A percentile compares a stretch with the other conserved stretches of the same genome.
These are phyloP conservation scores for Emmelina monodactyla DNA, from an alignment of 2,888 invertebrate species.

Conservation along the genomic window DNA sequence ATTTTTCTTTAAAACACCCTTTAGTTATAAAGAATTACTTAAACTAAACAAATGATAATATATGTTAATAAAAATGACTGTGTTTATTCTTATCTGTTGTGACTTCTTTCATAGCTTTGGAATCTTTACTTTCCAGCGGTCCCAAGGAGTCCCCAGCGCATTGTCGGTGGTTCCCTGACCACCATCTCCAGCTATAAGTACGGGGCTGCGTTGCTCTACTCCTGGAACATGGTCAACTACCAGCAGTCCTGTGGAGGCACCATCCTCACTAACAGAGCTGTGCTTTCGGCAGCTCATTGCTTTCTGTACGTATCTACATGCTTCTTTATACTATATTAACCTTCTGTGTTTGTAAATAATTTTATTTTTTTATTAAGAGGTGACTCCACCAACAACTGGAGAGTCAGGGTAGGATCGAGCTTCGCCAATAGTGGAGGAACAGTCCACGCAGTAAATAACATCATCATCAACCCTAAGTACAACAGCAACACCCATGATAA, in stretches of 20 bases:
- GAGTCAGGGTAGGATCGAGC: conserved; percentile 22
- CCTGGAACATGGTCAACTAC: conserved; percentile 7
- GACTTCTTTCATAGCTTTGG: too few species aligned
- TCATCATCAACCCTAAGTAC: conserved; percentile 21
- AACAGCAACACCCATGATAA: conserved; percentile 19
- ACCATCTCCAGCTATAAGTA: conserved; percentile 12
- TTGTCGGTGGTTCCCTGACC: conserved; percentile 5
- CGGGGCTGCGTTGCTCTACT: conserved; percentile 11
- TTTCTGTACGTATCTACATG: conserved; percentile 17
- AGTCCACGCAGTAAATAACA: conserved; percentile 12
- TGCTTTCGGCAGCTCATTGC: conserved; percentile 21
- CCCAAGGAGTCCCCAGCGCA: conserved; percentile 1
- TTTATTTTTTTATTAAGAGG: conserved; percentile 19
- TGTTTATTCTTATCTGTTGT: too few species aligned
- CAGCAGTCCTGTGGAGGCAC: conserved; percentile 19
- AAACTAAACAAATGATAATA: too few species aligned
- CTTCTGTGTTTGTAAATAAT: background rate
- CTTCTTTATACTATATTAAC: too few species aligned
- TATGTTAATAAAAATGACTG: too few species aligned
- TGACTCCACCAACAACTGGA: conserved; percentile 20
- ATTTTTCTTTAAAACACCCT: too few species aligned
- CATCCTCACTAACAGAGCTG: conserved; percentile 18
- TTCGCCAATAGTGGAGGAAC: conserved; percentile 22
- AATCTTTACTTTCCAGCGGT: background rate
- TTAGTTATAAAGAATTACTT: too few species aligned